phyloP scores from a whole-genome alignment of 2,113 vertebrate genomes.

The Taxidea taxus region DNA sequence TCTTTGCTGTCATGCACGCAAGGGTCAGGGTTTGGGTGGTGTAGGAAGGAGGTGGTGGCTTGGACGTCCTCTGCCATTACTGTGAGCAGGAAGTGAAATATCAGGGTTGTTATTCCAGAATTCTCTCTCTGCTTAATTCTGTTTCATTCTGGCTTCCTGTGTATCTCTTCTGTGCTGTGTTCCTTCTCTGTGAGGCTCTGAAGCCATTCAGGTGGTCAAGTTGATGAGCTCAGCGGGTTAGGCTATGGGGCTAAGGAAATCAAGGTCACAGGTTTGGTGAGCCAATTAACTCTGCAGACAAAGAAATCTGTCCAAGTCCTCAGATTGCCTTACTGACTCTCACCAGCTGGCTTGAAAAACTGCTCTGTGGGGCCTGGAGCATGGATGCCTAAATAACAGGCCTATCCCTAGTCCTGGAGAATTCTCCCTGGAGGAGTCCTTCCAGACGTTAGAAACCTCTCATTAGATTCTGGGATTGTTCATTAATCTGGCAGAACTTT shows the following conservation, averaged over 20 bases:
- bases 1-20: not conserved
- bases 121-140: not conserved
- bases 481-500: constrained; percentile 3
- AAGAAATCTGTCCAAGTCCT: not conserved
- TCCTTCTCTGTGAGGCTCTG: not conserved
- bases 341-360: constrained; percentile 21
- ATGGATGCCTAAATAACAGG: not conserved
- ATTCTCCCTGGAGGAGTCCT: not conserved
- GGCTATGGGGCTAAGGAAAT: not conserved
- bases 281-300: not conserved
- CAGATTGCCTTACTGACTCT: not conserved
- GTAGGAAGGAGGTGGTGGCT: constrained; percentile 22
- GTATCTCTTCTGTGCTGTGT: not conserved
- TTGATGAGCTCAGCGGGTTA: not conserved
- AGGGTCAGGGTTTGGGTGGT: constrained; percentile 30
- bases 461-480: constrained; percentile 16
- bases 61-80: constrained; percentile 9
- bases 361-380: not conserved
- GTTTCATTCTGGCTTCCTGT: not conserved
- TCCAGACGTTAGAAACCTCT: not conserved
- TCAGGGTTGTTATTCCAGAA: constrained; percentile 19
- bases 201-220: not conserved
- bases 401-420: not conserved
- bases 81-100: constrained; percentile 46
- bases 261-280: not conserved